These are phyloP conservation scores for Opisthograptis luteolata DNA, from an alignment of 2,888 invertebrate genomes.

Conservation along the genomic window DNA sequence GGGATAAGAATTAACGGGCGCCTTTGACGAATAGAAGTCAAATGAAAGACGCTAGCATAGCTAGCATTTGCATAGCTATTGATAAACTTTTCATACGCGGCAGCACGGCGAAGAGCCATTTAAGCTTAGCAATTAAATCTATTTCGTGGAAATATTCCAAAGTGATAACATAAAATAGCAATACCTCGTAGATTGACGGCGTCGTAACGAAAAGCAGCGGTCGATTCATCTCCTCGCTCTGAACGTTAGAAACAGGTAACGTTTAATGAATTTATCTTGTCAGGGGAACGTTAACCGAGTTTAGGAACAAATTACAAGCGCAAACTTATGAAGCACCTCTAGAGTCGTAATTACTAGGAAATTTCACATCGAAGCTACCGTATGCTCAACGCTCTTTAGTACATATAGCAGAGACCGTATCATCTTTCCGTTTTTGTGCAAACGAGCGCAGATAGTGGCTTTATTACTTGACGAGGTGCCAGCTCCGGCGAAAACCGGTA, in stretches of 20 bases:
- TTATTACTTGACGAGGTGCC: conserved; percentile 75
- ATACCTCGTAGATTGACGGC: conserved; percentile 52
- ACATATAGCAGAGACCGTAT: conserved; percentile 65
- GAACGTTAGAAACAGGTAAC: conserved; percentile 59
- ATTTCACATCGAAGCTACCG: conserved; percentile 60
- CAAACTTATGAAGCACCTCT: conserved; percentile 72
- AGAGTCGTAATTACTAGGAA: conserved; percentile 70
- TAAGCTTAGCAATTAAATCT: conserved; percentile 6
- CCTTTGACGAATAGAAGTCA: neutral
- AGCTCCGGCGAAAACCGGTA: conserved; percentile 48
- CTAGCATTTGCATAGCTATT: neutral
- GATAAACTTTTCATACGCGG: neutral
- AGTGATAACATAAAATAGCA: conserved; percentile 42
- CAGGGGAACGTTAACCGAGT: conserved; percentile 77
- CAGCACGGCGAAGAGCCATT: neutral
- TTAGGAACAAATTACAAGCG: conserved; percentile 78
- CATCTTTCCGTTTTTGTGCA: conserved; percentile 65
- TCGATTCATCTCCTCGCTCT: conserved; percentile 54
- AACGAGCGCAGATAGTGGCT: conserved; percentile 74
- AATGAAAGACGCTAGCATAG: neutral
- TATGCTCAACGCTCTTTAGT: conserved; percentile 59
- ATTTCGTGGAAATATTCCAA: too few species aligned
- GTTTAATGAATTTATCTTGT: conserved; percentile 81
- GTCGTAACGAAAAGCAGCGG: conserved; percentile 50
- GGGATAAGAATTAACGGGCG: neutral